A percentile compares a stretch with the other conserved stretches of the same genome.
Conservation (phyloP, 2,113 vertebrate genomes). For the Typhlomys cinereus region DNA sequence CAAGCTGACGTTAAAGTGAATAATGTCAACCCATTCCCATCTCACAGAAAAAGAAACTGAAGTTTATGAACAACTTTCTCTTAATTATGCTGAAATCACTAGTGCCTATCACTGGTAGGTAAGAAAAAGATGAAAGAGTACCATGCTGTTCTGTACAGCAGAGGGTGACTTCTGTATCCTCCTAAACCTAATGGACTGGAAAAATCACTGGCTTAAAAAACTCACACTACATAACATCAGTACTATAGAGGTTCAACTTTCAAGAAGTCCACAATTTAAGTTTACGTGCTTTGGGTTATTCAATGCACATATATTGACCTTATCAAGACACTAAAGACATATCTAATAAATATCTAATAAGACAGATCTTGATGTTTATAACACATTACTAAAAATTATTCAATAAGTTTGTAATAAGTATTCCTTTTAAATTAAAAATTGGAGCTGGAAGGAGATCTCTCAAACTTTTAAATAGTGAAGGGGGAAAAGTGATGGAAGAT, state of each 20-base stretch:
- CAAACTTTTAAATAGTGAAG: neutral
- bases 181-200: neutral
- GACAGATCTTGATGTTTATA: neutral
- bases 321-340: neutral
- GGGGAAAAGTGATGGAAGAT: neutral
- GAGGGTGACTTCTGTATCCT: neutral
- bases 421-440: slow-evolving; percentile 24
- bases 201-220: neutral
- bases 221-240: neutral
- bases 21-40: neutral
- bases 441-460: neutral
- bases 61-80: neutral
- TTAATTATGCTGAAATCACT: neutral
- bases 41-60: neutral
- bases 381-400: neutral
- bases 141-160: neutral
- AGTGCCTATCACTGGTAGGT: neutral
- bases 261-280: neutral
- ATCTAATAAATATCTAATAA: neutral
- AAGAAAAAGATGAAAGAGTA: neutral
- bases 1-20: neutral
- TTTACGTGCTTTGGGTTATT: neutral
- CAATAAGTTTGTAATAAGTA: slow-evolving; percentile 23
- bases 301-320: neutral
- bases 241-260: neutral